phyloP scores from a whole-genome alignment of 2,797 vertebrate species.

The Ispidina picta region DNA sequence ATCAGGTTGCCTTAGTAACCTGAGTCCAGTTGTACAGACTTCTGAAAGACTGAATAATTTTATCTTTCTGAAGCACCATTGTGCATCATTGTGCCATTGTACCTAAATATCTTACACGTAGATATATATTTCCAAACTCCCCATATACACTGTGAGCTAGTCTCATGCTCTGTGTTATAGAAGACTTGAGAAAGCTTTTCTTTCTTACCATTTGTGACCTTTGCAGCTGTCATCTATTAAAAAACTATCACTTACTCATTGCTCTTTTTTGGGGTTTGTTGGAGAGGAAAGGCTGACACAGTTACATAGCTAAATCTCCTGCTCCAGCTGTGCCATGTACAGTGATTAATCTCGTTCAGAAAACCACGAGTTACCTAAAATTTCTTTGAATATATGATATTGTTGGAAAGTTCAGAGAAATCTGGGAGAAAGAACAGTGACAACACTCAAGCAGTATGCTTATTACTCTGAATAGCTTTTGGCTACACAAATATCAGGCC shows the following conservation, averaged over 20 bases:
- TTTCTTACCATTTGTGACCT: background rate
- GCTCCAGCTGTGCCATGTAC: background rate
- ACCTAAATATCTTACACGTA: background rate
- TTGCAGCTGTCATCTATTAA: background rate
- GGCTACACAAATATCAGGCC: background rate
- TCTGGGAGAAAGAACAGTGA: background rate
- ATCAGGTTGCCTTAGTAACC: conserved; percentile 61
- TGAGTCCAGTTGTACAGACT: background rate
- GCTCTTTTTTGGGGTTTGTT: background rate
- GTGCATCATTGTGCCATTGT: background rate
- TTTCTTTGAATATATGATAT: background rate
- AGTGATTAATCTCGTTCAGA: background rate
- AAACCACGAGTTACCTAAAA: background rate
- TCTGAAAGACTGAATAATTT: conserved; percentile 20
- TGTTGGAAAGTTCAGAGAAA: background rate
- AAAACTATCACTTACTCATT: background rate
- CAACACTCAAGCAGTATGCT: background rate
- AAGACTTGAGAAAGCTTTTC: background rate
- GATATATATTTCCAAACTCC: background rate
- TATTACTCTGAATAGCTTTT: background rate
- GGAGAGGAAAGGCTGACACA: background rate
- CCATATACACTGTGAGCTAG: background rate
- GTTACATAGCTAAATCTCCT: background rate
- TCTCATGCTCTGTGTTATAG: background rate
- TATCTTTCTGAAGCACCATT: background rate